A percentile compares a stretch with the other conserved stretches of the same genome.
Evolutionary conservation across 2,113 vertebrate genomes (phyloP).

Genomic region (Mormyrus lacerda): DNA sequence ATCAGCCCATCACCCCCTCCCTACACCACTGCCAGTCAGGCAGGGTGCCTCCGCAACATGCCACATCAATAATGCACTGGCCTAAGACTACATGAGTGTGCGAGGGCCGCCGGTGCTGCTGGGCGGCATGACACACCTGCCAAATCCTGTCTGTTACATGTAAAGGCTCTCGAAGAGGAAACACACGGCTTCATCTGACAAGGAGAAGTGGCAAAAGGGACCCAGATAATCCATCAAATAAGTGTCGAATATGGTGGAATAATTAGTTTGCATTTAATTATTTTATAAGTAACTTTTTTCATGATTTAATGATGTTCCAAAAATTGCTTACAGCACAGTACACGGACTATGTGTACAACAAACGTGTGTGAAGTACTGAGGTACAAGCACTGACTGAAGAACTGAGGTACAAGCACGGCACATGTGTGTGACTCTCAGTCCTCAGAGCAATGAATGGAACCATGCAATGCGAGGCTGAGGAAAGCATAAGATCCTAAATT

Average conservation of each 20-base stretch:
- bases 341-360: not conserved
- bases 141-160: not conserved
- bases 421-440: not conserved
- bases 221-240: not conserved
- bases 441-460: not conserved
- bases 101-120: not conserved
- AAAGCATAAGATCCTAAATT: not conserved
- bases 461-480: not conserved
- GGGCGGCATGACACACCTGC: not conserved
- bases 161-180: not conserved
- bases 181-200: not conserved
- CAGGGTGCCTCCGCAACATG: constrained; percentile 5
- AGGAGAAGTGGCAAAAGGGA: not conserved
- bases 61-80: constrained; percentile 17
- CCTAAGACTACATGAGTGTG: not conserved
- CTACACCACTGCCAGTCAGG: constrained; percentile 19
- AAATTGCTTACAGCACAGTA: not conserved
- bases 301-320: not conserved
- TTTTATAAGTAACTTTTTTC: not conserved
- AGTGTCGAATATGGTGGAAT: not conserved
- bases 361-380: not conserved
- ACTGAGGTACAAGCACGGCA: not conserved
- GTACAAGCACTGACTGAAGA: not conserved
- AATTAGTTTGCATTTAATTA: not conserved
- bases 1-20: not conserved